These are phyloP conservation scores for Caenorhabditis zanzibari DNA, from an alignment of 2,888 invertebrate genomes.

Conservation along the genomic window DNA sequence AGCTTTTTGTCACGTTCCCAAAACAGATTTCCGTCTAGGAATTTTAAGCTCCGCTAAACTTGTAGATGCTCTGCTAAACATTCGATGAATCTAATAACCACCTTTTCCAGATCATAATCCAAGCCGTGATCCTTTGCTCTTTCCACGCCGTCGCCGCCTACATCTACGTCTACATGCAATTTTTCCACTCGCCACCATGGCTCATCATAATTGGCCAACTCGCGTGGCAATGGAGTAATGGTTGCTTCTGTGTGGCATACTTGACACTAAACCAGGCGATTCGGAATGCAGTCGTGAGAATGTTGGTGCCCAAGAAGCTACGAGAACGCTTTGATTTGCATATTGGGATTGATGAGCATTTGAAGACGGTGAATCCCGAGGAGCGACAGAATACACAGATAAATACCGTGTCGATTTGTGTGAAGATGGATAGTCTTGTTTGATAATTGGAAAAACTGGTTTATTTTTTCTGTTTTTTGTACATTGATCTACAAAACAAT, in stretches of 20 bases:
- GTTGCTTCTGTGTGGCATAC: conserved; percentile 50
- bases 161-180: conserved; percentile 71
- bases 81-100: too few species aligned
- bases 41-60: too few species aligned
- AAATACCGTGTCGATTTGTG: conserved; percentile 7
- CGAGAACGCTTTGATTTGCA: conserved; percentile 34
- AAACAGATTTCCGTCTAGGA: too few species aligned
- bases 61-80: too few species aligned
- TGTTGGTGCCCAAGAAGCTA: conserved; percentile 26
- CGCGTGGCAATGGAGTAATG: conserved; percentile 67
- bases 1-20: too few species aligned
- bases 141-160: conserved; percentile 65
- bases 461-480: too few species aligned
- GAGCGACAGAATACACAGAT: not conserved
- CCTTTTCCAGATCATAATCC: conserved; percentile 62
- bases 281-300: conserved; percentile 35
- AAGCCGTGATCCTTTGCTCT: conserved; percentile 64
- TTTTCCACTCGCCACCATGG: conserved; percentile 58
- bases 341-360: conserved; percentile 52
- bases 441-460: not conserved
- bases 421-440: conserved; percentile 28
- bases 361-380: not conserved
- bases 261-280: conserved; percentile 43
- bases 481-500: too few species aligned
- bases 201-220: conserved; percentile 67